Evolutionary conservation across 1,140 invertebrate genomes (phyloP).

Genomic region (Drosophila cardini): DNA sequence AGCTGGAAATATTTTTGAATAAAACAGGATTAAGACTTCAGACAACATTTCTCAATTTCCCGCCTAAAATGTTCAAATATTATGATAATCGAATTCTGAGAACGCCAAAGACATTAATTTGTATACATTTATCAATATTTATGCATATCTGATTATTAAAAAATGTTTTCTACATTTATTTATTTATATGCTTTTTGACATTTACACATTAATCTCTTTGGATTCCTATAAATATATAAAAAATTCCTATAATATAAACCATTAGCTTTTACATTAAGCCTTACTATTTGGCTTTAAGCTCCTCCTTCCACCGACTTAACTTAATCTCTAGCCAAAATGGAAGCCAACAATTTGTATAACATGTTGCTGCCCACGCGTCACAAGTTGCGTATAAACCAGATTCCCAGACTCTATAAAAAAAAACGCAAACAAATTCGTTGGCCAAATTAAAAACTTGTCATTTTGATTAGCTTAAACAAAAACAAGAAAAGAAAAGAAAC

Average conservation of each 20-base stretch:
- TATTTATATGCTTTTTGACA: conserved; percentile 13
- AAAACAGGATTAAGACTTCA: neutral
- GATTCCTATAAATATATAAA: conserved; percentile 6
- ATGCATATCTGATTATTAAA: conserved; percentile 6
- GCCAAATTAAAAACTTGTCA: conserved; percentile 74
- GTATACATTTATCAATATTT: conserved; percentile 3
- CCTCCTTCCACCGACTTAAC: neutral
- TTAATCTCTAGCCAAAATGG: conserved; percentile 42
- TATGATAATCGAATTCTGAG: neutral
- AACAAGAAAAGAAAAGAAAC: conserved; percentile 34
- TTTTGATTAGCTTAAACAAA: conserved; percentile 66
- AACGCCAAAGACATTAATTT: conserved; percentile 1
- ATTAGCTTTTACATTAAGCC: conserved; percentile 18
- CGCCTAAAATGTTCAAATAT: neutral
- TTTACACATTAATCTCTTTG: conserved; percentile 31
- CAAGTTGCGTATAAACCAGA: conserved; percentile 48
- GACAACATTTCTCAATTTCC: conserved; percentile 13
- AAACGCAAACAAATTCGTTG: conserved; percentile 47
- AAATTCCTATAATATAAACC: conserved; percentile 17
- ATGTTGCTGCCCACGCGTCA: conserved; percentile 43
- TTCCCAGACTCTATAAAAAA: conserved; percentile 26
- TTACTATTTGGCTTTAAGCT: conserved; percentile 15
- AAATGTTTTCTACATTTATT: no score
- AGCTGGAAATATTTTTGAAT: neutral
- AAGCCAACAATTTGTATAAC: conserved; percentile 44